Evolutionary conservation across 2,113 vertebrate genomes (phyloP), one percentile per base, ranked within the genome.

Genomic region (Triplophysa siluroides): DNA sequence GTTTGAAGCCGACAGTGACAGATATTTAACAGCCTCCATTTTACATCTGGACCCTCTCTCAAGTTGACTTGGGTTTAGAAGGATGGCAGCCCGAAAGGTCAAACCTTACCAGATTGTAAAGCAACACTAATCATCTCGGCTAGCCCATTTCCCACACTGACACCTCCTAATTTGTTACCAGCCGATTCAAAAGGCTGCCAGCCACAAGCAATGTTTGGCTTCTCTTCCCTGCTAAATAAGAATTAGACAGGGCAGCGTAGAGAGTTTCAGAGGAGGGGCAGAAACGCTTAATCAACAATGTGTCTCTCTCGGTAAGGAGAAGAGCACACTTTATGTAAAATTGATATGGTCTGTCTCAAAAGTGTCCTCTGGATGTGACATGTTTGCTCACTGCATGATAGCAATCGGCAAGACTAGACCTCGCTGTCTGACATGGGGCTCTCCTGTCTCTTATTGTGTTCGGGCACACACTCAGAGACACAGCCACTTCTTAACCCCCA

Each of bases 101-200:
- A 79, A 84, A 90, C 86, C 84, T 87, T 86, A 88, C 85, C 85
- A 87, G 87, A 86, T 83, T 90, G 85, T 64, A 83, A 85, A 72
- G 80, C 81, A 81, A 84, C 86, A 86, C 82, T 91, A 90, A 92
- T 92, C 90, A 90, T 90, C 86, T 84, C 74, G 80, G 86, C 79
- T 78, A 84, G 79, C 83, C 87, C 86, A 86, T 91, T 90, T 86
- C 86, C 84, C 82, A 78, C 86, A 85, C 83, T 86, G 83, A 83
- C 80, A 86, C 69, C 65, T 67, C 69, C 78, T 86, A 83, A 73
- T 89, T 85, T 88, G 82, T 83, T 81, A 82, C 50, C 58, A 83
- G 64, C 78, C 74, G 41, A 75, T 79, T 83, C 76, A 85, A 83
- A 84, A 71, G 21, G 71, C 76, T 76, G 54, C 24, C 41, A 86